Evolutionary conservation across 2,113 vertebrate species (phyloP).

Genomic region (Lamprotornis superbus): DNA sequence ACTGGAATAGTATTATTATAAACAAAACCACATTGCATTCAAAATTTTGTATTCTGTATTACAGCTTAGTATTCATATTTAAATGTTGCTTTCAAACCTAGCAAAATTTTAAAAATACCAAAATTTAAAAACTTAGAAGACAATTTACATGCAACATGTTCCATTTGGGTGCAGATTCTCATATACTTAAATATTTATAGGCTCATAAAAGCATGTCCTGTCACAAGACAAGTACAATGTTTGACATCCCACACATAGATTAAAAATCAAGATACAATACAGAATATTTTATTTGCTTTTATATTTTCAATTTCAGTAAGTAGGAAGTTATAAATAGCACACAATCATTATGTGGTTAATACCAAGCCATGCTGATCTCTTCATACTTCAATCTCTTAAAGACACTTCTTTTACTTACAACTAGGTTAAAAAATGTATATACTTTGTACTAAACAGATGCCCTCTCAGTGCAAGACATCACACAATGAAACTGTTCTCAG

Average conservation of each 20-base stretch:
- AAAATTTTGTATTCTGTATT: background rate
- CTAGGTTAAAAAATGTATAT: background rate
- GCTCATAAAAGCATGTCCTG: slow-evolving; percentile 31
- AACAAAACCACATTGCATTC: background rate
- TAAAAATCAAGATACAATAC: slow-evolving; percentile 36
- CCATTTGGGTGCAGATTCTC: slow-evolving; percentile 25
- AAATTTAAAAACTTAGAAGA: background rate
- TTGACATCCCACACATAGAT: slow-evolving; percentile 23
- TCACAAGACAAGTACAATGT: slow-evolving; percentile 36
- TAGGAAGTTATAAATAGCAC: slow-evolving; percentile 45
- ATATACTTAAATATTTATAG: slow-evolving; percentile 14
- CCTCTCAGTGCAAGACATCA: background rate
- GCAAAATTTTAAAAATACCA: background rate
- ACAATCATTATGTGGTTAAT: slow-evolving; percentile 30
- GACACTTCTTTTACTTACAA: slow-evolving; percentile 12
- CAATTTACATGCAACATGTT: slow-evolving; percentile 24
- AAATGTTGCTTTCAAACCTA: background rate
- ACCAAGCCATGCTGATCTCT: slow-evolving; percentile 10
- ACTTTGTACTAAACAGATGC: background rate
- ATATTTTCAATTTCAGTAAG: slow-evolving; percentile 31
- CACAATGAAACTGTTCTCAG: background rate
- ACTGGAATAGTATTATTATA: background rate
- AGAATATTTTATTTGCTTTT: slow-evolving; percentile 42
- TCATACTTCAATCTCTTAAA: background rate
- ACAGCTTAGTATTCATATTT: background rate